Evolutionary conservation across 1,140 invertebrate species (phyloP), one percentile per base, ranked within the genome.

Genomic region (Pantala flavescens): DNA sequence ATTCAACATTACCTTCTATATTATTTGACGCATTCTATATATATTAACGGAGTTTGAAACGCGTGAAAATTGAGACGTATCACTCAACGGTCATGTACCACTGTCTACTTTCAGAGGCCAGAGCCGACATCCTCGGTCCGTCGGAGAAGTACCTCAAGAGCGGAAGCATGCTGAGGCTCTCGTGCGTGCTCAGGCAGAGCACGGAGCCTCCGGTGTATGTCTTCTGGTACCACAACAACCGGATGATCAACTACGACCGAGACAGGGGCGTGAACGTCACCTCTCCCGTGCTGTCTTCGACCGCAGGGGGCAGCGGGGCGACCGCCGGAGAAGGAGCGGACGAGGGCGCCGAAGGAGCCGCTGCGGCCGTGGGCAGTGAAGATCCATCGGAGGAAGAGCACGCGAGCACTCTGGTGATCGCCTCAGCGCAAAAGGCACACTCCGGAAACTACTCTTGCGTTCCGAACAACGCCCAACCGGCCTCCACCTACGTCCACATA

Each of bases 171-270:
- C 82, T 96, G 76, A 87, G 91, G 74, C 84, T 96, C 42, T 89
- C 90, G 73, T 96, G 93, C 79, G 87, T 88, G 71, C 89, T 95
- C 11, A 87, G 90, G 78, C 89, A 93, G 77, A 93, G 91, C 71
- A 94, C 93, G 0, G 92, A 93, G 79, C 87, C 88, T 1, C 92
- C 92, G 0, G 89, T 90, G 14, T 95, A 90, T 80, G 88, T 95
- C 49, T 95, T 94, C 85, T 95, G 93, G 94, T 96, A 94, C 83
- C 93, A 95, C 82, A 92, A 94, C 81, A 90, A 91, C 78, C 86
- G 91, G 75, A 94, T 95, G 92, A 93, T 95, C 81, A 95, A 94
- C 83, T 95, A 94, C 82, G 93, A 95, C 82, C 84, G 88, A 74
- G 91, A 92, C 84, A 87, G 90, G 74, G 92, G 92, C 43, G 90